A percentile compares a stretch with the other conserved stretches of the same genome.
These are phyloP conservation scores for Mareca penelope DNA, from an alignment of 2,797 vertebrate genomes.

Conservation along the genomic window DNA sequence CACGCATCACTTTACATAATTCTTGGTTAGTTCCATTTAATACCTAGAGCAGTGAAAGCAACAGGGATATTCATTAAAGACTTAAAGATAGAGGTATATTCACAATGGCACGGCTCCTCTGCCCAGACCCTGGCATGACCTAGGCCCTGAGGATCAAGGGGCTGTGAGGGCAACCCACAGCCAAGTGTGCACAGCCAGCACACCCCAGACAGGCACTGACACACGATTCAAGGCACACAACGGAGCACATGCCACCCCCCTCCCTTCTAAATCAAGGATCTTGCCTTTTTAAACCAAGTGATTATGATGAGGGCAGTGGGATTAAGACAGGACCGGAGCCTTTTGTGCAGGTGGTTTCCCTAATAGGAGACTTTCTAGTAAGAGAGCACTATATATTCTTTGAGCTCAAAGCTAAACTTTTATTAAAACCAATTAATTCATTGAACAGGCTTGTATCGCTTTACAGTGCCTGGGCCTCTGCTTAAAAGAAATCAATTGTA, in stretches of 20 bases:
- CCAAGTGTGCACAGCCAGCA: neutral
- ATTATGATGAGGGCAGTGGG: conserved; percentile 40
- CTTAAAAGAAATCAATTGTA: conserved; percentile 91
- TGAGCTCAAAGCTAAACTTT: conserved; percentile 70
- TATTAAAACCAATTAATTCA: conserved; percentile 79
- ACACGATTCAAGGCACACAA: neutral
- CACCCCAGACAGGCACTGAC: neutral
- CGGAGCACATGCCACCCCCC: neutral
- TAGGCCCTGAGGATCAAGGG: neutral
- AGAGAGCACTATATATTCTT: conserved; percentile 50
- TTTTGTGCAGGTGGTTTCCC: conserved; percentile 51
- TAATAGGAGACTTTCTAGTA: conserved; percentile 57
- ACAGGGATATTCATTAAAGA: neutral
- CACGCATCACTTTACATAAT: rapidly evolving
- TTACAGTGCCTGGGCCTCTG: conserved; percentile 71
- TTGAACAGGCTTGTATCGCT: conserved; percentile 69
- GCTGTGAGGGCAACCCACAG: neutral
- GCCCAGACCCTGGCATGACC: neutral
- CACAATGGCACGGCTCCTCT: neutral
- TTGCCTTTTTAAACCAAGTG: conserved; percentile 37
- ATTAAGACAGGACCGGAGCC: conserved; percentile 23
- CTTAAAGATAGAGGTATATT: neutral
- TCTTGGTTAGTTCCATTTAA: neutral
- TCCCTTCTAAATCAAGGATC: conserved; percentile 31
- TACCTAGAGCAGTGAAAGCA: neutral